Evolutionary conservation across 2,797 vertebrate genomes (phyloP).

Genomic region (Sternarchorhynchus goeldii): DNA sequence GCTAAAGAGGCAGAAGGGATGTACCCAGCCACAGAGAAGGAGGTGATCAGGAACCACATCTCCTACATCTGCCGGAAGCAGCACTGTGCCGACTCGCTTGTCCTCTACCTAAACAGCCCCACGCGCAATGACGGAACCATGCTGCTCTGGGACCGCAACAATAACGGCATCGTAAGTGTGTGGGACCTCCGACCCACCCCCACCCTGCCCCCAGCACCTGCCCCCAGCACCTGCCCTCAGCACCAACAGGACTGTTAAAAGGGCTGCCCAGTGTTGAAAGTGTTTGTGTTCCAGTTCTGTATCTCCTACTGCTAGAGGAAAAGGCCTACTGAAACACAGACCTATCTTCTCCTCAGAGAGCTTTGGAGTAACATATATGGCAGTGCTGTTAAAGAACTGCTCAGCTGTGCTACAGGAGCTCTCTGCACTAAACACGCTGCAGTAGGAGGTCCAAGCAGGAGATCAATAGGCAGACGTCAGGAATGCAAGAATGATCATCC

Average conservation of each 20-base stretch:
- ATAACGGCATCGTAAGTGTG: conserved; percentile 77
- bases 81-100: conserved; percentile 79
- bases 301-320: background rate
- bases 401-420: background rate
- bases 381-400: conserved; percentile 22
- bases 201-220: no score
- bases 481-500: conserved; percentile 48
- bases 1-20: conserved; percentile 72
- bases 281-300: no score
- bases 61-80: conserved; percentile 81
- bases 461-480: conserved; percentile 41
- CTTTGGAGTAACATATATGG: background rate
- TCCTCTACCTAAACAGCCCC: conserved; percentile 81
- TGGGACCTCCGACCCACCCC: background rate
- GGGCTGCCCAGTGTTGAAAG: no score
- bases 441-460: conserved; percentile 36
- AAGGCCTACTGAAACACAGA: background rate
- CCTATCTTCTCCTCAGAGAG: background rate
- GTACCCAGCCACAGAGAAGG: conserved; percentile 79
- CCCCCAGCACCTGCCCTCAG: no score
- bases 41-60: conserved; percentile 77
- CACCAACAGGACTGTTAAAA: no score
- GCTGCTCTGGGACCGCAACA: conserved; percentile 82
- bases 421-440: background rate
- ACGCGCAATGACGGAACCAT: conserved; percentile 80